A percentile compares a stretch with the other conserved stretches of the same genome.
Evolutionary conservation across 2,888 invertebrate species (phyloP).

Genomic region (Heterodera filipjevi): DNA sequence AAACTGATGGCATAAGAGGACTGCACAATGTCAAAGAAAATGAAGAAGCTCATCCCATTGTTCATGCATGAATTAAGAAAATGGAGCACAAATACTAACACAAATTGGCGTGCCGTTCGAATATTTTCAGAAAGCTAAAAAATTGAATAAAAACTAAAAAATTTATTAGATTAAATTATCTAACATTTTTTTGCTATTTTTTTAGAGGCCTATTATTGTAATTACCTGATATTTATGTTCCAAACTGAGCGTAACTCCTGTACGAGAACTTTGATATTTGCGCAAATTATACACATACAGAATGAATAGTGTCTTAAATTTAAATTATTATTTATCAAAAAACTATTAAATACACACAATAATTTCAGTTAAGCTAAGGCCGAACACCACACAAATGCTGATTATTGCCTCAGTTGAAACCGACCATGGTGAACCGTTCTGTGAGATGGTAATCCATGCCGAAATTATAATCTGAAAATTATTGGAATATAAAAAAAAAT

Average conservation of each 20-base stretch:
- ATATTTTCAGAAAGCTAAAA: slow-evolving; percentile 2
- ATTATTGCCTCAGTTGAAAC: not conserved
- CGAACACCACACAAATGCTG: not conserved
- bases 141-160: not conserved
- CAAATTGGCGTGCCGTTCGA: slow-evolving; percentile 5
- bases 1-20: not conserved
- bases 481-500: not conserved
- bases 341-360: not conserved
- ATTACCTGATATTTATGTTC: not conserved
- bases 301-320: not conserved
- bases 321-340: not conserved
- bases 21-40: not conserved
- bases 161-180: no score
- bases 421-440: not conserved
- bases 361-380: not conserved
- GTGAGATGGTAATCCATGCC: not conserved
- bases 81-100: not conserved
- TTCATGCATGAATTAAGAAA: not conserved
- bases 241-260: not conserved
- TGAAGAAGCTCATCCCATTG: not conserved
- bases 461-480: not conserved
- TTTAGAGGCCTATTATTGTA: no score
- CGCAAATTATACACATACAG: not conserved
- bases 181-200: no score
- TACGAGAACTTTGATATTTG: slow-evolving; percentile 1